Percentiles rank a stretch among this genome's conserved stretches.
These are phyloP conservation scores for Drosophila siamana DNA, from an alignment of 2,888 invertebrate species.

Conservation along the genomic window DNA sequence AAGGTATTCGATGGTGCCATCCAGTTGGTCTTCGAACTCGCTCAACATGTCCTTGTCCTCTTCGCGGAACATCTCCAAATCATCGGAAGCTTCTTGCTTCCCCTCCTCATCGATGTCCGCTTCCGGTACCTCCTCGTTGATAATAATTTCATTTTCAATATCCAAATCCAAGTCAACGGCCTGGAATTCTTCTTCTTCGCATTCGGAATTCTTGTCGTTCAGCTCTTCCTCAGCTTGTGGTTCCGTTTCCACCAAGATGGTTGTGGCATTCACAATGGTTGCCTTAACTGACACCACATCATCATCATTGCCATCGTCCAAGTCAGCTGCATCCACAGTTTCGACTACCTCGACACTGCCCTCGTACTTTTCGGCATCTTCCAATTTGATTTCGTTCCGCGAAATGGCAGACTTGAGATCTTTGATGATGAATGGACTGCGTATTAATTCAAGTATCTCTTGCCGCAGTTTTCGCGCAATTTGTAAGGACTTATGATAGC, in stretches of 20 bases:
- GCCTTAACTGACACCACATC: not conserved
- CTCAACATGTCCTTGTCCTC: constrained; percentile 59
- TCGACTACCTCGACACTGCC: constrained; percentile 33
- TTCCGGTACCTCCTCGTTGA: constrained; percentile 58
- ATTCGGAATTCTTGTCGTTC: constrained; percentile 40
- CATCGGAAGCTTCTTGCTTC: constrained; percentile 31
- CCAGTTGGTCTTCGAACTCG: constrained; percentile 68
- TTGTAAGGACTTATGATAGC: constrained; percentile 71
- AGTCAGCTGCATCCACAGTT: constrained; percentile 29
- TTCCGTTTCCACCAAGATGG: constrained; percentile 17
- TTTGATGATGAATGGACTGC: constrained; percentile 58
- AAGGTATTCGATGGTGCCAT: constrained; percentile 67
- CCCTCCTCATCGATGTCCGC: constrained; percentile 45
- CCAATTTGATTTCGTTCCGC: constrained; percentile 41
- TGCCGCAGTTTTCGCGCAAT: constrained; percentile 66
- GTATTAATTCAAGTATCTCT: constrained; percentile 68
- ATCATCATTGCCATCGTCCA: constrained; percentile 29
- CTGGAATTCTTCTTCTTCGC: constrained; percentile 55
- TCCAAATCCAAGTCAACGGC: constrained; percentile 64
- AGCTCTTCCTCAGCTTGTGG: constrained; percentile 25
- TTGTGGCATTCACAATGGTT: constrained; percentile 20
- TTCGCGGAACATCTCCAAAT: constrained; percentile 37
- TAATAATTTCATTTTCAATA: constrained; percentile 70
- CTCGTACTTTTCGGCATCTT: constrained; percentile 39
- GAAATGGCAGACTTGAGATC: constrained; percentile 51